Evolutionary conservation across 2,113 vertebrate genomes (phyloP).

Genomic region (Austrofundulus limnaeus): DNA sequence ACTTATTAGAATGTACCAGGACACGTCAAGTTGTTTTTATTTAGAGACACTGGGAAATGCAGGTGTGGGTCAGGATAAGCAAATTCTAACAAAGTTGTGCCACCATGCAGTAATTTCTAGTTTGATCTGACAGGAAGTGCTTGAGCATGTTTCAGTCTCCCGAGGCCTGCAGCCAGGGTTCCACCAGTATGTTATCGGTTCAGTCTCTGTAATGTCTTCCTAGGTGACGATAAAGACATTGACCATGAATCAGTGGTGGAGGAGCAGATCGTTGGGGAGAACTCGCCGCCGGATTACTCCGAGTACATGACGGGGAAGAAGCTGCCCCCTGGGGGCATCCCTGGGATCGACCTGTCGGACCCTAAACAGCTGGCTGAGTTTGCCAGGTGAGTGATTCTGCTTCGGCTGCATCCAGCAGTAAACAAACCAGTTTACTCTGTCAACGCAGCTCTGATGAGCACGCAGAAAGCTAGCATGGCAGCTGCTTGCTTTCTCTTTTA

Average conservation of each 20-base stretch:
- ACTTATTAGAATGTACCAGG: no score
- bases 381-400: constrained; percentile 86
- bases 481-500: no score
- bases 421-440: constrained; percentile 13
- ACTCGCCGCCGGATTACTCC: constrained; percentile 97
- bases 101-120: no score
- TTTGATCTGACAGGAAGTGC: no score
- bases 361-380: constrained; percentile 99
- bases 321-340: constrained; percentile 96
- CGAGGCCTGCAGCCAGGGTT: constrained; percentile 20
- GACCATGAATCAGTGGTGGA: constrained; percentile 90
- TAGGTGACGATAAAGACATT: constrained; percentile 98
- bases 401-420: neutral
- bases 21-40: no score
- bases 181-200: constrained; percentile 68
- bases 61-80: no score
- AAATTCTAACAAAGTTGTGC: no score
- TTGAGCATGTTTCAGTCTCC: constrained; percentile 14
- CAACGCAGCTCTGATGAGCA: neutral
- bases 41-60: no score
- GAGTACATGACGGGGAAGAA: constrained; percentile 99
- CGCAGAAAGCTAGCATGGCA: accelerated
- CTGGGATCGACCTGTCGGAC: constrained; percentile 97
- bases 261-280: constrained; percentile 97
- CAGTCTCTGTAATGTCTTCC: constrained; percentile 79